Evolutionary conservation across 2,113 vertebrate species (phyloP), one percentile per base, ranked within the genome.

Genomic region (Dermatemys mawii): DNA sequence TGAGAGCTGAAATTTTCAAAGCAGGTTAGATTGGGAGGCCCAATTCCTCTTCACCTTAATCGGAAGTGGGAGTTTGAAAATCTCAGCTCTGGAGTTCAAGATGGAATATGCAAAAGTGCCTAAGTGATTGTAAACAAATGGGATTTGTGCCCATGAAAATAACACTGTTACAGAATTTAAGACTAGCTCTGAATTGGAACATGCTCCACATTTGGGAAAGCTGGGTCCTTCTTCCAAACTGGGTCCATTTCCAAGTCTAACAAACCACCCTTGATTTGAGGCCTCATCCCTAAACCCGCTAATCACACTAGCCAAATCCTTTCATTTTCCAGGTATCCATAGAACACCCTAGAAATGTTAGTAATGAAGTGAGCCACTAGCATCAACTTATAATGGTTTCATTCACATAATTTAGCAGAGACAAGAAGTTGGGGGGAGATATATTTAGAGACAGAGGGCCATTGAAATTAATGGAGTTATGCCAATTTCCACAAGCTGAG

Each of bases 61-160:
- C 11, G 5, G 46, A 49, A 78, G 48, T 14, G 35, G 5, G 19
- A 35, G 22, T 21, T 38, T 70, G 24, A 86, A 60, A 60, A 87
- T 48, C 54, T 85, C 54, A 3, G 0, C 21, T n/a, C 73, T 57
- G 67, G 53, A 32, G 32, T 78, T 84, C 57, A 4, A 0, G 5
- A 24, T 46, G 32, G 38, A 13, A 51, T 78, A 55, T 73, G 4
- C 38, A 53, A 84, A 0, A 4, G 41, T 81, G 90, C 19, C 50
- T 35, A 41, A 90, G 44, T 38, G 48, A 54, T 21, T 46, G 11
- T 53, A 22, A 48, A 11, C n/a, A 63, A 78, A 41, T 48, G 73
- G 32, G 75, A 14, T 21, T 44, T 11, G 41, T 35, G n/a, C 6
- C 83, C 53, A 27, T 78, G 51, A 50, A 78, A 78, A 78, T 24